A percentile compares a stretch with the other conserved stretches of the same genome.
Evolutionary conservation across 2,113 vertebrate genomes (phyloP).

Genomic region (Chaetodon trifascialis): DNA sequence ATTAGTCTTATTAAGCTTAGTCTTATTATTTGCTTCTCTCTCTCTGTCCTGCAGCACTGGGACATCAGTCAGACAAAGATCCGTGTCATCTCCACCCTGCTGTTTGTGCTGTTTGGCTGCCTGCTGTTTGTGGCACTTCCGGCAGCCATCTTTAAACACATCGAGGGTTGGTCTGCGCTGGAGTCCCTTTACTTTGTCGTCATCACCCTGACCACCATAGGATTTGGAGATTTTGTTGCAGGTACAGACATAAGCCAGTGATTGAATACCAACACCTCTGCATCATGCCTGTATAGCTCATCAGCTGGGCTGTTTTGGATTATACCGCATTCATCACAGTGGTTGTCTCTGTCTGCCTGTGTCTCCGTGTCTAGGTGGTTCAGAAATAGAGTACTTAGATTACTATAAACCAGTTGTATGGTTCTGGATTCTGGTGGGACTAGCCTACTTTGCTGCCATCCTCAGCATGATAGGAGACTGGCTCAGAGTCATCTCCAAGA

Average conservation of each 20-base stretch:
- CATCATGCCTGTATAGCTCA: neutral
- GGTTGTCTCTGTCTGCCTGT: slow-evolving; percentile 14
- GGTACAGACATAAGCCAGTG: slow-evolving; percentile 77
- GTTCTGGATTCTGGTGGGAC: slow-evolving; percentile 97
- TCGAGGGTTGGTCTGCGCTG: slow-evolving; percentile 94
- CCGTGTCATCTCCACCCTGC: slow-evolving; percentile 95
- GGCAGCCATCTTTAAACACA: slow-evolving; percentile 88
- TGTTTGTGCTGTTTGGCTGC: slow-evolving; percentile 95
- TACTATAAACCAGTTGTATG: slow-evolving; percentile 96
- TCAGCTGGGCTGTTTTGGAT: neutral
- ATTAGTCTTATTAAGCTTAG: no score
- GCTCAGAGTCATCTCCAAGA: slow-evolving; percentile 93
- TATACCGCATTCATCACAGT: neutral
- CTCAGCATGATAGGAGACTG: slow-evolving; percentile 99
- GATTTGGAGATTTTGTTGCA: slow-evolving; percentile 97
- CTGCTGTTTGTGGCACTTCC: slow-evolving; percentile 93
- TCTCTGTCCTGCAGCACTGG: slow-evolving; percentile 87
- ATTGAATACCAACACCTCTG: neutral
- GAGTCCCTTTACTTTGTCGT: slow-evolving; percentile 97
- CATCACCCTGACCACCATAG: slow-evolving; percentile 87
- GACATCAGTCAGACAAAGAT: slow-evolving; percentile 97
- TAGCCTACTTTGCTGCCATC: slow-evolving; percentile 96
- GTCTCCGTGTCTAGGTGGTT: slow-evolving; percentile 86
- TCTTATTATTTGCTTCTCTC: neutral
- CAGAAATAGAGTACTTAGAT: slow-evolving; percentile 93